These are phyloP conservation scores for Camponotus vicinus DNA, from an alignment of 1,140 invertebrate species.

Conservation along the genomic window DNA sequence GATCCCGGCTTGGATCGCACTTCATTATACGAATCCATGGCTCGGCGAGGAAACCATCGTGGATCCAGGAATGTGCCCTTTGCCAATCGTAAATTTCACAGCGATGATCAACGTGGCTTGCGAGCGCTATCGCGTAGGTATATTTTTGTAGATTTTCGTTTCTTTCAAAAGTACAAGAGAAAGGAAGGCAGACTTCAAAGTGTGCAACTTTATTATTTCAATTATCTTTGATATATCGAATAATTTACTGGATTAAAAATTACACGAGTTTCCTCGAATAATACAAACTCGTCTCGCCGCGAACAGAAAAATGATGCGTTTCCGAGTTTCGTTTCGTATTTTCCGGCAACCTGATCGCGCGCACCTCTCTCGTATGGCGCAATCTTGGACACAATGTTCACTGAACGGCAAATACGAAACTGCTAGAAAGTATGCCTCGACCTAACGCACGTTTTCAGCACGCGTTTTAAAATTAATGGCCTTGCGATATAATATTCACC, in stretches of 20 bases:
- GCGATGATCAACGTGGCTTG: not conserved
- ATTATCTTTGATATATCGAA: not conserved
- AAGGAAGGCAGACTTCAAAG: not conserved
- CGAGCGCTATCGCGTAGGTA: not conserved
- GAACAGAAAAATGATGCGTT: not conserved
- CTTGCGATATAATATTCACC: not conserved
- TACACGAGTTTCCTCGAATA: not conserved
- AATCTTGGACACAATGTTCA: constrained; percentile 52
- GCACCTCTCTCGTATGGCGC: constrained; percentile 38
- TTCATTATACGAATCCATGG: constrained; percentile 30
- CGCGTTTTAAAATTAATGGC: not conserved
- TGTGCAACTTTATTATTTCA: not conserved
- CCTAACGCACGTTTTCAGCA: constrained; percentile 8
- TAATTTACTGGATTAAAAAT: not conserved
- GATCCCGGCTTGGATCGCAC: constrained; percentile 6
- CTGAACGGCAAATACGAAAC: constrained; percentile 48
- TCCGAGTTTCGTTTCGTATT: constrained; percentile 16
- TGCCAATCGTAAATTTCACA: constrained; percentile 28
- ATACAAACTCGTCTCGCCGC: not conserved
- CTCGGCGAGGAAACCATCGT: constrained; percentile 39
- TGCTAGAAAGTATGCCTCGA: constrained; percentile 49
- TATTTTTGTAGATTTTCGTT: not conserved
- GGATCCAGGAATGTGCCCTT: constrained; percentile 59
- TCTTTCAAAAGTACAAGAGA: not conserved
- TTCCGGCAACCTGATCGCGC: constrained; percentile 31